These are phyloP conservation scores for Spinus pinus DNA, from an alignment of 2,797 vertebrate species.

Conservation along the genomic window DNA sequence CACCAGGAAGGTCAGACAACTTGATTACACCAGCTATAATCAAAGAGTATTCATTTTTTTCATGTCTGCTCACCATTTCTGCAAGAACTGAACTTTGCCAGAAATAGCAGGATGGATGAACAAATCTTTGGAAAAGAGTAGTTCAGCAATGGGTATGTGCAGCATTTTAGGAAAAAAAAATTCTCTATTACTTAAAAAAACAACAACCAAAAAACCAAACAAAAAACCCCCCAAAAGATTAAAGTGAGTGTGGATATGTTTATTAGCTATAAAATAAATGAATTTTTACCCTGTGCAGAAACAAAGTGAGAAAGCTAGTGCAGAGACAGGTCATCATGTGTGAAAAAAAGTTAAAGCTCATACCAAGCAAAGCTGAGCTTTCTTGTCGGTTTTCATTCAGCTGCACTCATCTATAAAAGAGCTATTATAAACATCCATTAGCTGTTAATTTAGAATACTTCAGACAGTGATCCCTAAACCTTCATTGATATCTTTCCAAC, in stretches of 20 bases:
- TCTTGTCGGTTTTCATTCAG: conserved; percentile 43
- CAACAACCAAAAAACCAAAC: background rate
- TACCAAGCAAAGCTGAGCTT: conserved; percentile 15
- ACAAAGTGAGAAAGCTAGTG: conserved; percentile 9
- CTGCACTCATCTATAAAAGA: conserved; percentile 52
- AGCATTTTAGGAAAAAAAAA: background rate
- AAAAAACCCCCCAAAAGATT: background rate
- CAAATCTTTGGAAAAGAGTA: conserved; percentile 16
- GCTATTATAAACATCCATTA: conserved; percentile 65
- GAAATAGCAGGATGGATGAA: conserved; percentile 29
- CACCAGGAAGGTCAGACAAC: conserved; percentile 42
- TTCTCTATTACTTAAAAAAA: background rate
- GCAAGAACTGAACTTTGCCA: conserved; percentile 30
- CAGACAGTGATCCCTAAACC: conserved; percentile 49
- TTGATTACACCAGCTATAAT: conserved; percentile 51
- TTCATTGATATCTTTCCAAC: conserved; percentile 55
- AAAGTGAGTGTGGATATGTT: background rate
- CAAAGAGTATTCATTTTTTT: conserved; percentile 51
- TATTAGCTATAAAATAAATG: conserved; percentile 48
- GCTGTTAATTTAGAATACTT: conserved; percentile 65
- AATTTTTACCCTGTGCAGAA: conserved; percentile 10
- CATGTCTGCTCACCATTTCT: conserved; percentile 20
- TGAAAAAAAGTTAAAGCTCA: conserved; percentile 33
- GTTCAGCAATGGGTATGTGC: background rate
- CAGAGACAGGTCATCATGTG: conserved; percentile 35